Base-by-base conservation (phyloP, 1,140 invertebrate genomes). In the Cardiocondyla obscurior region DNA sequence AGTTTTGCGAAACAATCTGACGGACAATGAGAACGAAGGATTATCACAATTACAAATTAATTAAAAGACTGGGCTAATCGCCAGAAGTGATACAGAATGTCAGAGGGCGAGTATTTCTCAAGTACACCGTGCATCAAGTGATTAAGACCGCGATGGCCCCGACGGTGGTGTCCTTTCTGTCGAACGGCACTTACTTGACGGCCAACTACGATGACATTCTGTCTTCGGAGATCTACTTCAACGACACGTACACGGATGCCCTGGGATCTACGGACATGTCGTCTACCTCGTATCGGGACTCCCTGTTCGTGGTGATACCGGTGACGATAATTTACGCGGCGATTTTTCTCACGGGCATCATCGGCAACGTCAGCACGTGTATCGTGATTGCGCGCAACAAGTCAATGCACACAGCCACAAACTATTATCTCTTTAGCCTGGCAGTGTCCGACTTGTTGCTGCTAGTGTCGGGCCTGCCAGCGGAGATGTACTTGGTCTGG, bases 291-390 rank as follows among this genome's bases (percentile, higher is more conserved):
- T 94, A 94, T 82, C 94, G 96, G 25, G 97, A 97, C 89, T 91
- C 96, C 0, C 91, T 98, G 0, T 96, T 95, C 84, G 95, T 98
- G 3, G 96, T 97, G 0, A 91, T 98, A 49, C 97, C 97, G 0
- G 96, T 98, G 10, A 97, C 96, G 1, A 94, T 98, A 4, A 95
- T 99, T 28, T 99, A 99, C 92, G 90, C 95, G 0, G 85, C 97
- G 0, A 98, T 99, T 86, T 97, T 99, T 87, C 86, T 99, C 1
- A 96, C 96, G 1, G 98, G 98, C 2, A 94, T 98, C 0, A 93
- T 99, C 14, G 99, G 99, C 1, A 99, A 99, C 92, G 94, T 99
- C 7, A 97, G 96, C 91, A 99, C 98, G 6, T 99, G 98, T 92
- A 95, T 99, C 55, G 98, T 99, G 10, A 99, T 99, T 67, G 95